Evolutionary conservation across 2,888 invertebrate species (phyloP).

Genomic region (Leptopterna dolabrata): DNA sequence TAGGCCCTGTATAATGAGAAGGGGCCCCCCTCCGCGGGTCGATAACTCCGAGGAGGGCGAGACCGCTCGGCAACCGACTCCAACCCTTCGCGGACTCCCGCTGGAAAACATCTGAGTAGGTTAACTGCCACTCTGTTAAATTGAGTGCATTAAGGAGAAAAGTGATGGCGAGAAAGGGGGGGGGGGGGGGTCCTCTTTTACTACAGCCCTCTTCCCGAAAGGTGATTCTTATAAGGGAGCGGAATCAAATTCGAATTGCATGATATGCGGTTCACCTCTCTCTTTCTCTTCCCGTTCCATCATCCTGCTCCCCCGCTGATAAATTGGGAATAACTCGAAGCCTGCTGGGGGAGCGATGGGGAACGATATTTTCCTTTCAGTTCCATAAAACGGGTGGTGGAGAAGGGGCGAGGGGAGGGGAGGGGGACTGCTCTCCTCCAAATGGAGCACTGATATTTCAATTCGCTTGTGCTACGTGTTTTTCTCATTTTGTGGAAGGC

Average conservation of each 20-base stretch:
- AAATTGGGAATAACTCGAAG: slow-evolving; percentile 10
- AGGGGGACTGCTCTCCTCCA: neutral
- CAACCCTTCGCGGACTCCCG: neutral
- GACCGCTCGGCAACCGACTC: neutral
- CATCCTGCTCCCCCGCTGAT: slow-evolving; percentile 6
- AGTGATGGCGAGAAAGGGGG: neutral
- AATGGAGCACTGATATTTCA: slow-evolving; percentile 19
- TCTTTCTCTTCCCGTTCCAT: neutral
- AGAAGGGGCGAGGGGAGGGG: no score
- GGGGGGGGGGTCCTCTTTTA: neutral
- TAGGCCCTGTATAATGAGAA: slow-evolving; percentile 42
- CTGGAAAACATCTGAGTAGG: slow-evolving; percentile 41
- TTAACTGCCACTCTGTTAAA: slow-evolving; percentile 55
- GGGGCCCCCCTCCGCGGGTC: slow-evolving; percentile 14
- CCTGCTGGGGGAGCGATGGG: neutral
- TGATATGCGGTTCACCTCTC: slow-evolving; percentile 38
- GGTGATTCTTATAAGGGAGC: slow-evolving; percentile 16
- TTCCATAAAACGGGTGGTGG: slow-evolving; percentile 1
- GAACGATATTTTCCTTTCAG: slow-evolving; percentile 39
- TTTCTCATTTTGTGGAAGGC: neutral
- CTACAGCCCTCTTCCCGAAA: neutral
- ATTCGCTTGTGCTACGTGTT: neutral
- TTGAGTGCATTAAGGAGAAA: slow-evolving; percentile 51
- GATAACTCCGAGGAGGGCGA: slow-evolving; percentile 12
- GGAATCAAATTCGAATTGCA: slow-evolving; percentile 47